Percentiles rank a stretch among this genome's conserved stretches.
phyloP scores from a whole-genome alignment of 2,888 invertebrate species.

The Drosophila borealis region DNA sequence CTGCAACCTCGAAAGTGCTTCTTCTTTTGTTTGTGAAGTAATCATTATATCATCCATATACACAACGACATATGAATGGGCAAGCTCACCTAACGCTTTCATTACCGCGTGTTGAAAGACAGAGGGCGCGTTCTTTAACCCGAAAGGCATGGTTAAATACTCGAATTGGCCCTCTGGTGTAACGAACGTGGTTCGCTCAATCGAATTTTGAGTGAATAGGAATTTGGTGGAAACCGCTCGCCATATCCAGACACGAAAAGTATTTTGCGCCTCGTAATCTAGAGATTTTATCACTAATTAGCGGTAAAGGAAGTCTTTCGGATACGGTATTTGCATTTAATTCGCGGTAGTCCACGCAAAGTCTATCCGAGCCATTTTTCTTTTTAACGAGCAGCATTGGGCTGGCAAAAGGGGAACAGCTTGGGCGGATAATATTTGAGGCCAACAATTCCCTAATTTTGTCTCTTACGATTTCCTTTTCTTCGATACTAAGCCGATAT shows the following conservation, averaged over 20 bases:
- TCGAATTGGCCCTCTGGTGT: neutral
- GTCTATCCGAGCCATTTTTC: neutral
- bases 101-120: conserved; percentile 13
- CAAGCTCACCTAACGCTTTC: conserved; percentile 8
- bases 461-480: neutral
- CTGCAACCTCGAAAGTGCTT: no score
- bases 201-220: neutral
- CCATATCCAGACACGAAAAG: neutral
- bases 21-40: no score
- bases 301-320: neutral
- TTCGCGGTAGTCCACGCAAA: no score
- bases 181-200: neutral
- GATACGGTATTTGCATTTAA: neutral
- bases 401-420: neutral
- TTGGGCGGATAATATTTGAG: no score
- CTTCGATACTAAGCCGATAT: conserved; percentile 1
- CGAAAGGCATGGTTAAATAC: conserved; percentile 8
- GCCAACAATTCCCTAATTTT: no score
- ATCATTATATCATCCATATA: conserved; percentile 4
- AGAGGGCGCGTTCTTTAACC: conserved; percentile 9
- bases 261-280: neutral
- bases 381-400: neutral
- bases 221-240: conserved; percentile 2
- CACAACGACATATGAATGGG: conserved; percentile 6
- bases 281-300: neutral